Evolutionary conservation across 2,797 vertebrate genomes (phyloP).

Genomic region (Takifugu ocellatus): DNA sequence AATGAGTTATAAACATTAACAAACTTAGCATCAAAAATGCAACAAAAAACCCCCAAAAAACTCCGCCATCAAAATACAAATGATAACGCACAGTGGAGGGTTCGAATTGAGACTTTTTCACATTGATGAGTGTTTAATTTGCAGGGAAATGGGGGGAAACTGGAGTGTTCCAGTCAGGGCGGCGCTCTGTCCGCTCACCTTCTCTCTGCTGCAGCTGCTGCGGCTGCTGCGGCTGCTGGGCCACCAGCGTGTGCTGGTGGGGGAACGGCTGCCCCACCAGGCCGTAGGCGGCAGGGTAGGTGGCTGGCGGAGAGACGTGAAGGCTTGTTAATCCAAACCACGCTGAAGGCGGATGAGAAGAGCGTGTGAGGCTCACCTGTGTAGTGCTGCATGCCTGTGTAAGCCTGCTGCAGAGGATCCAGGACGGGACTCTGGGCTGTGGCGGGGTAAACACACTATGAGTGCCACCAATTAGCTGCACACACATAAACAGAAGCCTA

Average conservation of each 20-base stretch:
- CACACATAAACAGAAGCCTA: background rate
- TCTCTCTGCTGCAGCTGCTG: slow-evolving; percentile 88
- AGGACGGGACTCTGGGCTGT: slow-evolving; percentile 91
- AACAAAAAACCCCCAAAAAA: no score
- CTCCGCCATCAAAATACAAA: no score
- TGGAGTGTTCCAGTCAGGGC: background rate
- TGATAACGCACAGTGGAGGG: no score
- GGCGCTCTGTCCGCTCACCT: slow-evolving; percentile 67
- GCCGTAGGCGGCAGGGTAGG: slow-evolving; percentile 90
- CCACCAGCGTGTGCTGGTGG: slow-evolving; percentile 85
- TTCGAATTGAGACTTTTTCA: no score
- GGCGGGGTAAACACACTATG: slow-evolving; percentile 14
- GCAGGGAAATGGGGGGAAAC: no score
- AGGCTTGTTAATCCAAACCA: slow-evolving; percentile 34
- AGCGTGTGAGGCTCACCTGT: slow-evolving; percentile 76
- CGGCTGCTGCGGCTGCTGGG: slow-evolving; percentile 86
- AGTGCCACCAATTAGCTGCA: background rate
- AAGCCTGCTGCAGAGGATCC: slow-evolving; percentile 91
- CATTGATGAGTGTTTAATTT: no score
- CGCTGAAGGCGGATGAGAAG: background rate
- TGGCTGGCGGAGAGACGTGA: slow-evolving; percentile 71
- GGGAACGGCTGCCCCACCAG: slow-evolving; percentile 91
- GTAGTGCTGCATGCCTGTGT: slow-evolving; percentile 94
- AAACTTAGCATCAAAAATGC: no score
- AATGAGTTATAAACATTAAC: no score